Base-by-base conservation (phyloP, 2,113 vertebrate genomes). In the Trinectes maculatus region DNA sequence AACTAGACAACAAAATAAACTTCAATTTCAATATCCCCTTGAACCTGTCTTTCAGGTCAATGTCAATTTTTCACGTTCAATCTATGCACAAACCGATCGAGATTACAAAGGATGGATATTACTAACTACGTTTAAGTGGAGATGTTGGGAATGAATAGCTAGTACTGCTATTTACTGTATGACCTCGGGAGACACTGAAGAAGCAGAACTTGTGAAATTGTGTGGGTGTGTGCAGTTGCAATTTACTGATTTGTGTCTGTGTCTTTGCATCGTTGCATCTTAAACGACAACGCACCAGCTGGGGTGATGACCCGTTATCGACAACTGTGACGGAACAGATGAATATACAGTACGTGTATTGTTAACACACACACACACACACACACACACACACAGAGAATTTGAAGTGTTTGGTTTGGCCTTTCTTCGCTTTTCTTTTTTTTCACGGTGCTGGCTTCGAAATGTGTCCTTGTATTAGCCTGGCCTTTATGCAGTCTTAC, bases 241-340 rank as follows among this genome's bases (percentile, higher is more conserved):
- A n/a, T n/a, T n/a, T n/a, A n/a, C n/a, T n/a, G n/a, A n/a, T n/a
- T n/a, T 40, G 26, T 53, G 29, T 74, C 40, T 67, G 48, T 69
- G 47, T 47, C n/a, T 42, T 40, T 81, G 74, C 66, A 79, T 86
- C 59, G 60, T 60, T 83, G 66, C 67, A 48, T 34, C 22, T 53
- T 55, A 42, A 42, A 42, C 19, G n/a, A 42, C 18, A 19, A 42
- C 10, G 73, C 80, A 83, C 77, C 58, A 71, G 39, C 6, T 1
- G 37, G 37, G 16, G n/a, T 25, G 49, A 77, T 71, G 54, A 51
- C 58, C 60, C 18, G 12, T 37, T 24, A 26, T 16, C 8, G 44
- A 62, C 43, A 16, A 15, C 6, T 11, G 31, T 77, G 63, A 40
- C 36, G 6, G 19, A 11, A 40, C 8, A 9, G 8, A 29, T 1